Percentiles rank a stretch among this genome's conserved stretches.
Evolutionary conservation across 1,140 invertebrate species (phyloP).

Genomic region (Sycophila sp.): DNA sequence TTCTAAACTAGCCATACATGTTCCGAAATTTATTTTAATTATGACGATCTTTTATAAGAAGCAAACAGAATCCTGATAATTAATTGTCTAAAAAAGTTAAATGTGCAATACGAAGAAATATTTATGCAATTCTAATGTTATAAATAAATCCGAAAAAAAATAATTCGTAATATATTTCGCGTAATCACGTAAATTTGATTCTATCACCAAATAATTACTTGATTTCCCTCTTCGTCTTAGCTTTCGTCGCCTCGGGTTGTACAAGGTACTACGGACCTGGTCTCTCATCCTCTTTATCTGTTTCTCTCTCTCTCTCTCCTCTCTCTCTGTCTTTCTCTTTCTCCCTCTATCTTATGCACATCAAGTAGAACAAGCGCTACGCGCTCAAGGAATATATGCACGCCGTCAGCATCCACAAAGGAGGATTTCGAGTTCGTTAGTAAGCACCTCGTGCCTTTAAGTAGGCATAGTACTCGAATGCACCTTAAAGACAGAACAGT

Average conservation of each 20-base stretch:
- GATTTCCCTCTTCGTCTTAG: not conserved
- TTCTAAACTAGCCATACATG: too few species aligned
- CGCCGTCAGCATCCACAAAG: not conserved
- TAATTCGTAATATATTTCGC: too few species aligned
- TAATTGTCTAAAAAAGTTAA: too few species aligned
- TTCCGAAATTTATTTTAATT: too few species aligned
- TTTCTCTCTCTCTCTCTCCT: not conserved
- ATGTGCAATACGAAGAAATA: too few species aligned
- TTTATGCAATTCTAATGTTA: too few species aligned
- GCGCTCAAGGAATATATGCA: not conserved
- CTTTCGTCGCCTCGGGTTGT: not conserved
- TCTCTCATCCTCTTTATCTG: too few species aligned
- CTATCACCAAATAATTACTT: constrained; percentile 12
- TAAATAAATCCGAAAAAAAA: too few species aligned
- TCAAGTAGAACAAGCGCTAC: not conserved
- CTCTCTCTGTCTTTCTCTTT: not conserved
- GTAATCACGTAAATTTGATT: not conserved
- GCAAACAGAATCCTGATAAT: too few species aligned
- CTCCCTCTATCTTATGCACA: not conserved
- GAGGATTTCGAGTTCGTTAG: constrained; percentile 14
- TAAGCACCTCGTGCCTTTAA: constrained; percentile 29
- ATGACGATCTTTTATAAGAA: too few species aligned
- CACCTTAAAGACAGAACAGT: not conserved
- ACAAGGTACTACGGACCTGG: not conserved
- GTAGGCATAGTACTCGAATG: not conserved